A percentile compares a stretch with the other conserved stretches of the same genome.
Conservation (phyloP, 2,113 vertebrate genomes). For the Phyllopteryx taeniolatus region DNA sequence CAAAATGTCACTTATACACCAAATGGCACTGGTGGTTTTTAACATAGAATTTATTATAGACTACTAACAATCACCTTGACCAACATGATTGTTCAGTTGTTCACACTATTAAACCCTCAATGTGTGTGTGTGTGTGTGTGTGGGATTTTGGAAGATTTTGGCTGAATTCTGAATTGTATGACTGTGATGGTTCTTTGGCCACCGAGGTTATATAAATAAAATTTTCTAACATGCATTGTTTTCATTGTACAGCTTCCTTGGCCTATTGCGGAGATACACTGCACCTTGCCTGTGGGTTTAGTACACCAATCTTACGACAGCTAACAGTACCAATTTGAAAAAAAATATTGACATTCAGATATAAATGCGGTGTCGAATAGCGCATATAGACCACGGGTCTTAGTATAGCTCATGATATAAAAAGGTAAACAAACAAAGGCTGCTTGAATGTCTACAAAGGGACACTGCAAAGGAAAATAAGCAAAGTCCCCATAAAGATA, state of each 20-base stretch:
- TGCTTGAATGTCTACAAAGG: constrained; percentile 14
- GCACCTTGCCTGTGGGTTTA: too few species aligned
- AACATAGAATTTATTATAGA: neutral
- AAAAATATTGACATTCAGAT: constrained; percentile 6
- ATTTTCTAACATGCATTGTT: neutral
- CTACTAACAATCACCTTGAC: too few species aligned
- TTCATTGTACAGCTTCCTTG: neutral
- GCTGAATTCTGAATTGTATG: neutral
- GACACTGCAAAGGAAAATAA: constrained; percentile 31
- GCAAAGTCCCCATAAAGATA: constrained; percentile 30
- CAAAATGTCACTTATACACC: neutral
- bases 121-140: too few species aligned
- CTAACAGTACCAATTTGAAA: neutral
- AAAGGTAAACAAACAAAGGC: constrained; percentile 28
- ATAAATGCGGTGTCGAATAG: constrained; percentile 10
- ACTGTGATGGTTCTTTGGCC: neutral
- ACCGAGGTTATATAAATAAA: neutral
- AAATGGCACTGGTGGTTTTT: neutral
- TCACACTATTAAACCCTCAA: too few species aligned
- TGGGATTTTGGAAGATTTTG: too few species aligned
- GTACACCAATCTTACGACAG: neutral
- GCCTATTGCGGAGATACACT: neutral
- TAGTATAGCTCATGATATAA: constrained; percentile 26
- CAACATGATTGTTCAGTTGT: too few species aligned
- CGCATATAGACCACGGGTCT: constrained; percentile 13